These are phyloP conservation scores for Tupaia chinensis DNA, from an alignment of 2,113 vertebrate genomes.

Conservation along the genomic window DNA sequence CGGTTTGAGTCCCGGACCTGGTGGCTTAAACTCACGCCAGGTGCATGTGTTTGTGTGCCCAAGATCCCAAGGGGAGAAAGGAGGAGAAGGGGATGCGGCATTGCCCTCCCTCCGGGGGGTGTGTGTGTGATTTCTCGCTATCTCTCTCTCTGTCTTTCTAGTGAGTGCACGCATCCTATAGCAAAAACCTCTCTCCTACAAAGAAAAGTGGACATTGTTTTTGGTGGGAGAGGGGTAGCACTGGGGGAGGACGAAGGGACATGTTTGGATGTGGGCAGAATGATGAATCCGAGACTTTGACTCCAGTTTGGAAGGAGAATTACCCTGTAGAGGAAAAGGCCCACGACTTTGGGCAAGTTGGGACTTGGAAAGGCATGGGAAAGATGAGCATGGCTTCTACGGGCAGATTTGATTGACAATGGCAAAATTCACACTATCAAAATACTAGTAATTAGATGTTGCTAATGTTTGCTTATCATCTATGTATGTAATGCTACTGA, in stretches of 20 bases:
- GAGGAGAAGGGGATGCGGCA: too few species aligned
- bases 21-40: too few species aligned
- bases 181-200: too few species aligned
- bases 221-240: background rate
- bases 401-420: background rate
- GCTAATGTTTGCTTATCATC: background rate
- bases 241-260: background rate
- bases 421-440: background rate
- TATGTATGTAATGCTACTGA: background rate
- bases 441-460: background rate
- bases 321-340: background rate
- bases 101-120: too few species aligned
- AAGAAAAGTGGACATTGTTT: too few species aligned
- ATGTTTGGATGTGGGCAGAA: rapidly evolving
- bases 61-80: too few species aligned
- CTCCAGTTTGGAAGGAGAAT: background rate
- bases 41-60: too few species aligned
- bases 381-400: background rate
- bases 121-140: too few species aligned
- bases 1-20: too few species aligned
- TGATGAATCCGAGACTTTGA: background rate
- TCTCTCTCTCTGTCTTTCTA: too few species aligned
- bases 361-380: background rate
- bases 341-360: background rate
- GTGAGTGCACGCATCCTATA: too few species aligned